Evolutionary conservation across 2,797 vertebrate species (phyloP), one percentile per base, ranked within the genome.

Genomic region (Ispidina lecontei): DNA sequence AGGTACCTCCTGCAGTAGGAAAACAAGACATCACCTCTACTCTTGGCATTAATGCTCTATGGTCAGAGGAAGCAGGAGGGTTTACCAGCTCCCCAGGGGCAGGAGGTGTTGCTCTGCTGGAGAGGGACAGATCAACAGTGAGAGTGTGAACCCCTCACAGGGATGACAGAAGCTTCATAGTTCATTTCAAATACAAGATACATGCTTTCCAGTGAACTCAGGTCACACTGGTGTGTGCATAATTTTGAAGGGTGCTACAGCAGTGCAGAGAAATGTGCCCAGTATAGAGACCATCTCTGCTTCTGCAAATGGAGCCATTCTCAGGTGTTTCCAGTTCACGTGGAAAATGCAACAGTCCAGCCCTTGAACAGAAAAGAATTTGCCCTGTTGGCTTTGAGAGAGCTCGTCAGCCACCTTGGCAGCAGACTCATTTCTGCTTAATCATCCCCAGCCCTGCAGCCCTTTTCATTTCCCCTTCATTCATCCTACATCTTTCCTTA

Each of bases 1-100:
- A 97, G 35, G 70, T 97, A 97, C 75, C 87, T 97, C 92, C 97
- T 97, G 67, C 49, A 79, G 44, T 49, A 21, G 29, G 26, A 56
- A 75, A 51, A 84, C n/a, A 91, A 91, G n/a, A 49, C 6, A 29
- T 49, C 13, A 19, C 12, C n/a, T 46, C 2, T 9, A 0, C 21
- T 22, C 21, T 58, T 59, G 19, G 13, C 31, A n/a, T 12, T 54
- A 71, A 43, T 64, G 71, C 4, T 29, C 15, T n/a, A 14, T 2
- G 22, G 37, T 22, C 22, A 69, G 37, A 87, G 52, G 51, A 70
- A 90, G 70, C 9, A 59, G 33, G 10, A 47, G 33, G 41, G 17
- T 29, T 89, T 62, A 23, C 7, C n/a, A 13, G 9, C 9, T 52
- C 55, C 44, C 65, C 52, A 8, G 6, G 18, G 4, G 19, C 15